phyloP scores from a whole-genome alignment of 1,140 invertebrate genomes.

The Tribolium madens region DNA sequence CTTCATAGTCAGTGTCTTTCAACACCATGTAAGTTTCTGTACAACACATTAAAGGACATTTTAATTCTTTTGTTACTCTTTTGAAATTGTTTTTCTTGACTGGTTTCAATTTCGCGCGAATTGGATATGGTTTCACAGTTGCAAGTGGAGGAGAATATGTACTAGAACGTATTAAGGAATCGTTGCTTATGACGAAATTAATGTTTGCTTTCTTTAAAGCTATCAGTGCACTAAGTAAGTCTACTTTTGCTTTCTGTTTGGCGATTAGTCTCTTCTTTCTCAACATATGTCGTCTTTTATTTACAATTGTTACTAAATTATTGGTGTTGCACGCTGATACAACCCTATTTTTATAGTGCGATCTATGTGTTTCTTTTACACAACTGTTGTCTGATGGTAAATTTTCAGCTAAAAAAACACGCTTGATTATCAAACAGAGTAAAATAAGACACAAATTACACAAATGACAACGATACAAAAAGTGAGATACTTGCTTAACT shows the following conservation, averaged over 20 bases:
- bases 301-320: not conserved
- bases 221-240: conserved; percentile 42
- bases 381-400: not conserved
- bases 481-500: too few species aligned
- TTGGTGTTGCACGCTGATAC: not conserved
- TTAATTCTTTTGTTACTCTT: not conserved
- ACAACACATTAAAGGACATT: conserved; percentile 14
- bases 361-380: not conserved
- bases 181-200: conserved; percentile 53
- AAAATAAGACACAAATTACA: too few species aligned
- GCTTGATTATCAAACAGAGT: too few species aligned
- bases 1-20: conserved; percentile 15
- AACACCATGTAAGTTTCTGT: conserved; percentile 13
- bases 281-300: not conserved
- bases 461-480: too few species aligned
- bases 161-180: conserved; percentile 8
- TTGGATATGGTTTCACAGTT: not conserved
- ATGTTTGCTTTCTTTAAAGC: conserved; percentile 51
- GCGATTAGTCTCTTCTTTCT: conserved; percentile 28
- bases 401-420: not conserved
- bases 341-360: not conserved
- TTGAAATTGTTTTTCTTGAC: not conserved
- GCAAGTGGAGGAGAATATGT: not conserved
- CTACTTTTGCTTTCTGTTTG: conserved; percentile 3
- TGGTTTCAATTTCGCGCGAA: not conserved